Evolutionary conservation across 2,888 invertebrate genomes (phyloP), one percentile per base, ranked within the genome.

Genomic region (Drosophila emarginata): DNA sequence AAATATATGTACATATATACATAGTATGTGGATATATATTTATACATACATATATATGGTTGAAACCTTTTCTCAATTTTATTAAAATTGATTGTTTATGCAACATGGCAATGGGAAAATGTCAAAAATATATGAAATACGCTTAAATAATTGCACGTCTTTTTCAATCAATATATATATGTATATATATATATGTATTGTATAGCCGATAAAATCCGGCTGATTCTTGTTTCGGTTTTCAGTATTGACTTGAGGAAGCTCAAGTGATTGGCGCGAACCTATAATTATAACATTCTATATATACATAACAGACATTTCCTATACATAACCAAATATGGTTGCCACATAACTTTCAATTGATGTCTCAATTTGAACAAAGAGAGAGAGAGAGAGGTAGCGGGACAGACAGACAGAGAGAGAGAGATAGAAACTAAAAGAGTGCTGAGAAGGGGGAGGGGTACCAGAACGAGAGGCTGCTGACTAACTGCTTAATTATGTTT

Each of bases 201-300:
- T 51, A 18, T 54, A 67, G 72, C 56, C 59, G 50, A 57, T 59
- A 64, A 78, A 81, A 72, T 78, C 78, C 81, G 70, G 79, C 66
- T 72, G 58, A 67, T 60, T 67, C 80, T 77, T 57, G 79, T 72
- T 74, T 64, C 45, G 61, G 61, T 72, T 79, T 76, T 61, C 65
- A 60, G 62, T 45, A 52, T 74, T 76, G 36, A 52, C 52, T 72
- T 61, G 80, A 79, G 80, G 80, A 77, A 82, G 73, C 78, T 67
- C 74, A 61, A 78, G 78, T 81, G 78, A 84, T 85, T 85, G 83
- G 54, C 45, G 45, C 45, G 45, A 54, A 54, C 54, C 54, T 54
- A 36, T 54, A 54, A 54, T 54, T 54, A 54, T 54, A 54, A 36
- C 54, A 54, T 54, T 54, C 54, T 54, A 54, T 54, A 54, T 54